These are phyloP conservation scores for Leptonema lineaticorne DNA, from an alignment of 1,140 invertebrate species.

Conservation along the genomic window DNA sequence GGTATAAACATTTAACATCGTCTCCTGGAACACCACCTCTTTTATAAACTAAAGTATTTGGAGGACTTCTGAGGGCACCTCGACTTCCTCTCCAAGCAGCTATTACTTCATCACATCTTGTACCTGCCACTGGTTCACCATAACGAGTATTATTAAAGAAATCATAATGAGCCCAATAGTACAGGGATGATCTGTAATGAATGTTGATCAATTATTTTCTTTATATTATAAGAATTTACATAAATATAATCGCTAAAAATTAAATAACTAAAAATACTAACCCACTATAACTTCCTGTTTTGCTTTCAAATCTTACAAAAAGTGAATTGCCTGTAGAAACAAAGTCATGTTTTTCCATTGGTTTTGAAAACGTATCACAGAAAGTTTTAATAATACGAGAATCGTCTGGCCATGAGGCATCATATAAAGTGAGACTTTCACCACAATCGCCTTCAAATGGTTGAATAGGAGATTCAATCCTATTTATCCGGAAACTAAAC, in stretches of 20 bases:
- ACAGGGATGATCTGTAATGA: constrained; percentile 69
- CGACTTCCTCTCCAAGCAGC: constrained; percentile 72
- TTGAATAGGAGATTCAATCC: constrained; percentile 84
- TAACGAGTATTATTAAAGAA: constrained; percentile 88
- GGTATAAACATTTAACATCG: constrained; percentile 78
- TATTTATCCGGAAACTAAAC: constrained; percentile 79
- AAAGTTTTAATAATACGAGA: constrained; percentile 88
- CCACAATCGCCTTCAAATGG: constrained; percentile 84
- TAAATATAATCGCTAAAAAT: background rate
- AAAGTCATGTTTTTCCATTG: constrained; percentile 90
- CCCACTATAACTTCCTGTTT: constrained; percentile 87
- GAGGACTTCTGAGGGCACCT: constrained; percentile 73
- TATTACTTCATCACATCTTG: constrained; percentile 83
- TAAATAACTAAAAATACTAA: constrained; percentile 48
- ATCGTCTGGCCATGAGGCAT: constrained; percentile 81
- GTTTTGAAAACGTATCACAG: constrained; percentile 87
- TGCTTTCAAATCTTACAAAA: constrained; percentile 85
- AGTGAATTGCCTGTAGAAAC: constrained; percentile 82
- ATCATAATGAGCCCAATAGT: constrained; percentile 91
- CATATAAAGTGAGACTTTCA: constrained; percentile 85
- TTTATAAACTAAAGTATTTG: constrained; percentile 85
- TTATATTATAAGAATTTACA: no score
- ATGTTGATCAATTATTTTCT: no score
- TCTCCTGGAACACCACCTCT: constrained; percentile 50
- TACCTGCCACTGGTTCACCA: constrained; percentile 74